Evolutionary conservation across 1,140 invertebrate genomes (phyloP).

Genomic region (Drosophila sechellia): DNA sequence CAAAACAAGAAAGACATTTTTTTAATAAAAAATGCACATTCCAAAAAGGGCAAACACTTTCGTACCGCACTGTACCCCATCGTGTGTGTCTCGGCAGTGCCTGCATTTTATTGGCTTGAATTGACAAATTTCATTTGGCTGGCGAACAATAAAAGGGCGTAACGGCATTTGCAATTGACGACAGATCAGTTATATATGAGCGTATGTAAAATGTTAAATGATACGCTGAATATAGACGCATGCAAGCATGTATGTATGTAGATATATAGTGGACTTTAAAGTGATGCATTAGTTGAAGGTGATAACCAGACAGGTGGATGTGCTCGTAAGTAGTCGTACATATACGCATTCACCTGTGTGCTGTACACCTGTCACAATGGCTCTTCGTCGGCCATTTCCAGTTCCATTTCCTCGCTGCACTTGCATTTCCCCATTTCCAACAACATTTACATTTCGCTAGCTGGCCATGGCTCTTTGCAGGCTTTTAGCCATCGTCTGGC

Average conservation of each 20-base stretch:
- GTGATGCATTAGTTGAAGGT: slow-evolving; percentile 5
- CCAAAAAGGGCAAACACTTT: no score
- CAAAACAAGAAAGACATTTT: no score
- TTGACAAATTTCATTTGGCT: slow-evolving; percentile 68
- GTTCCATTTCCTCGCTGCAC: slow-evolving; percentile 1
- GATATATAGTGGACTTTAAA: not conserved
- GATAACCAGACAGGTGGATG: slow-evolving; percentile 26
- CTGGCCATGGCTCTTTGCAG: slow-evolving; percentile 40
- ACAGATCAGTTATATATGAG: slow-evolving; percentile 21
- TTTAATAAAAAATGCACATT: no score
- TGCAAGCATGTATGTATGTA: not conserved
- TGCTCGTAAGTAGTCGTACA: slow-evolving; percentile 9
- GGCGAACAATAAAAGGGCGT: slow-evolving; percentile 75
- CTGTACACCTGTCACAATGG: slow-evolving; percentile 34
- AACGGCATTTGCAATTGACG: slow-evolving; percentile 47
- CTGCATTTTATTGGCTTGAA: slow-evolving; percentile 71
- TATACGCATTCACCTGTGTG: not conserved
- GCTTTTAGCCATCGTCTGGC: slow-evolving; percentile 66
- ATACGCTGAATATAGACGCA: slow-evolving; percentile 20
- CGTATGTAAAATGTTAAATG: slow-evolving; percentile 20
- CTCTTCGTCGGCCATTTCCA: slow-evolving; percentile 41
- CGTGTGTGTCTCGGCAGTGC: slow-evolving; percentile 20
- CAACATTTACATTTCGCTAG: slow-evolving; percentile 5
- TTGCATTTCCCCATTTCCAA: not conserved
- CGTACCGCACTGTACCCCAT: slow-evolving; percentile 6